These are phyloP conservation scores for Setophaga kirtlandii DNA, from an alignment of 2,113 vertebrate genomes.

Conservation along the genomic window DNA sequence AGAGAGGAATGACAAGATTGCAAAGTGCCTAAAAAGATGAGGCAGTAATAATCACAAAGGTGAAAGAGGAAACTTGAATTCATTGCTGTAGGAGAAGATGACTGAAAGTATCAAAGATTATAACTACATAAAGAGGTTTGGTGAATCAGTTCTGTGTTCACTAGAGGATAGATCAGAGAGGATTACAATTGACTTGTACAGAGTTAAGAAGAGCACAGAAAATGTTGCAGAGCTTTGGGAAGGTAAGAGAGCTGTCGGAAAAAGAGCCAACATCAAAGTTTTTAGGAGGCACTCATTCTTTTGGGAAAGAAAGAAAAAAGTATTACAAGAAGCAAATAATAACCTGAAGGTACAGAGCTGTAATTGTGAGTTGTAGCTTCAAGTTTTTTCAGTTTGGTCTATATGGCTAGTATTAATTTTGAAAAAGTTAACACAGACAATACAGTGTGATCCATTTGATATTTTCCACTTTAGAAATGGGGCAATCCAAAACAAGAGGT, in stretches of 20 bases:
- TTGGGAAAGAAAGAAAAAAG: neutral
- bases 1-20: neutral
- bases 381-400: neutral
- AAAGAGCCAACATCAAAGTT: neutral
- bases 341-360: neutral
- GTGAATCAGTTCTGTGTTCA: neutral
- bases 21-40: neutral
- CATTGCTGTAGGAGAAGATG: neutral
- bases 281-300: neutral
- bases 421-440: neutral
- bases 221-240: neutral
- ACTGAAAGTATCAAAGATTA: neutral
- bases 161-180: neutral
- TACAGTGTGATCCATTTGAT: neutral
- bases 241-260: neutral
- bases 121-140: neutral
- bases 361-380: neutral
- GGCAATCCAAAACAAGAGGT: neutral
- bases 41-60: neutral
- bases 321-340: neutral
- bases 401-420: neutral
- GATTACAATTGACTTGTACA: neutral
- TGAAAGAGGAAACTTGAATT: slow-evolving; percentile 3
- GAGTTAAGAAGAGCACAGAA: neutral
- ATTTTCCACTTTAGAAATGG: neutral